Evolutionary conservation across 2,797 vertebrate genomes (phyloP).

Genomic region (Atherinosoma microstoma): DNA sequence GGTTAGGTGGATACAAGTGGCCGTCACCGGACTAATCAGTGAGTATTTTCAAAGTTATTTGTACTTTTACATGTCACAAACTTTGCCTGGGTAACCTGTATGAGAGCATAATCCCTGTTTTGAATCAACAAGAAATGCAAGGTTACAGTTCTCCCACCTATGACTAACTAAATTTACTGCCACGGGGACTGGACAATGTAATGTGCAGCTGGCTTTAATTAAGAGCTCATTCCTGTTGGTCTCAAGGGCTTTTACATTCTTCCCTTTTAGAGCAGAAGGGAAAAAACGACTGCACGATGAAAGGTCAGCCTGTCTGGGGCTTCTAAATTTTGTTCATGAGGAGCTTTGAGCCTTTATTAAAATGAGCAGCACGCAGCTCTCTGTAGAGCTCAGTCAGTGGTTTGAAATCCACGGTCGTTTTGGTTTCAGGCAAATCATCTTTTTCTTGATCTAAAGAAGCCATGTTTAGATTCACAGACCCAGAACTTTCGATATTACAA

Average conservation of each 20-base stretch:
- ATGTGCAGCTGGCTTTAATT: constrained; percentile 66
- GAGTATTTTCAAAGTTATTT: constrained; percentile 34
- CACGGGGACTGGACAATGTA: constrained; percentile 19
- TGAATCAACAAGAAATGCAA: constrained; percentile 35
- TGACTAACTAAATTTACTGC: constrained; percentile 29
- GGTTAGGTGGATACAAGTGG: constrained; percentile 13
- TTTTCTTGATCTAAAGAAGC: constrained; percentile 24
- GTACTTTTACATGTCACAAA: constrained; percentile 28
- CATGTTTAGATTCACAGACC: constrained; percentile 31
- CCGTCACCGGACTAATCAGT: constrained; percentile 19
- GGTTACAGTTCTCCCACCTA: constrained; percentile 20
- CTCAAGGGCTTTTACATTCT: constrained; percentile 54
- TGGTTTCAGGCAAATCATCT: constrained; percentile 30
- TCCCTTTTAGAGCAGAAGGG: constrained; percentile 46
- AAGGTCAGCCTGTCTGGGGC: constrained; percentile 71
- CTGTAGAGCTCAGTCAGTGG: constrained; percentile 28
- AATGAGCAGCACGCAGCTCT: constrained; percentile 43
- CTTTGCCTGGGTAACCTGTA: constrained; percentile 26
- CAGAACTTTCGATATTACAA: not conserved
- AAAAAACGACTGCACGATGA: constrained; percentile 54
- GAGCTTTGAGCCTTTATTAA: constrained; percentile 62
- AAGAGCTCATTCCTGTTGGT: constrained; percentile 60
- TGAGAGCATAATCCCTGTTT: constrained; percentile 19
- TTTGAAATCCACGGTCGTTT: constrained; percentile 30
- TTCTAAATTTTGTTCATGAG: constrained; percentile 40